phyloP scores from a whole-genome alignment of 2,113 vertebrate species.

The Mionectes macconnelli region DNA sequence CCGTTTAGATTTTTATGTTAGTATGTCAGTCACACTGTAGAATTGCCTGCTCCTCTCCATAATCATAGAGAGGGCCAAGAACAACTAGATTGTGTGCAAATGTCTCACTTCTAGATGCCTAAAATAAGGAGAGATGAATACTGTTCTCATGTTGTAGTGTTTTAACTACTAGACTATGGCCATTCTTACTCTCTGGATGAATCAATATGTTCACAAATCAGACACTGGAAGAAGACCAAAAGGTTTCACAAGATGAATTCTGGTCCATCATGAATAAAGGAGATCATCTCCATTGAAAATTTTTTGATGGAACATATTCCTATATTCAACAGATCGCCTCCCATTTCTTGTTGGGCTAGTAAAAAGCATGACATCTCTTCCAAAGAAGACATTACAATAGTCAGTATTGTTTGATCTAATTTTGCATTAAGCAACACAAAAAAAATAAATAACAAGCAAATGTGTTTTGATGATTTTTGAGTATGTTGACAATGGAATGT shows the following conservation, averaged over 20 bases:
- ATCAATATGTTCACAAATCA: neutral
- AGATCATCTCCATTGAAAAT: neutral
- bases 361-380: neutral
- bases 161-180: neutral
- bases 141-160: neutral
- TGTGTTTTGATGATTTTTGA: neutral
- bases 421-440: neutral
- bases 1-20: neutral
- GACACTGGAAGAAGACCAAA: neutral
- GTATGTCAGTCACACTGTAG: neutral
- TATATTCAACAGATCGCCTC: neutral
- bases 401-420: neutral
- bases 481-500: neutral
- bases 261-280: fast-evolving
- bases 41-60: neutral
- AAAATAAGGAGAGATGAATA: neutral
- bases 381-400: neutral
- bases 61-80: neutral
- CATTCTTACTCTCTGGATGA: neutral
- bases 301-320: neutral
- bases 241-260: neutral
- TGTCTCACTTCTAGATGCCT: neutral
- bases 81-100: neutral
- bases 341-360: neutral
- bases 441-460: neutral